phyloP scores from a whole-genome alignment of 2,113 vertebrate species.

The Barbus barbus region DNA sequence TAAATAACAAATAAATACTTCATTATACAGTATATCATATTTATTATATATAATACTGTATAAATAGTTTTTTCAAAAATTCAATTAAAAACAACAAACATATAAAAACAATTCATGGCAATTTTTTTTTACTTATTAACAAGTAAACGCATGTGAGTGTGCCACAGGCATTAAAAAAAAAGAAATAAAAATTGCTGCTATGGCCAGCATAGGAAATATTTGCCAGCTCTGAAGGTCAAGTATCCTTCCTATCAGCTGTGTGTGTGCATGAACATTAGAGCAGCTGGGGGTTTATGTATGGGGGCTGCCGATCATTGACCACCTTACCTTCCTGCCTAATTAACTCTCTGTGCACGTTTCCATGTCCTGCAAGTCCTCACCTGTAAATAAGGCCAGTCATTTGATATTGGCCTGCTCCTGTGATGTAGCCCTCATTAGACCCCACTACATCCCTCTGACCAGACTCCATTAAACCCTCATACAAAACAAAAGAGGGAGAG shows the following conservation, averaged over 20 bases:
- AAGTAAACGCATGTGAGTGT: slow-evolving; percentile 5
- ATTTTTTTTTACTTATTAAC: background rate
- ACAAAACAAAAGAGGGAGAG: slow-evolving; percentile 55
- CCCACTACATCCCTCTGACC: slow-evolving; percentile 65
- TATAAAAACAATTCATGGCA: too few species aligned
- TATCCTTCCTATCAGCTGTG: slow-evolving; percentile 68
- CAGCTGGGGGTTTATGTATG: slow-evolving; percentile 62
- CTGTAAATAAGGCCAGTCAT: slow-evolving; percentile 74
- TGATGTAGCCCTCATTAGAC: slow-evolving; percentile 72
- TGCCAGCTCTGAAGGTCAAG: slow-evolving; percentile 75
- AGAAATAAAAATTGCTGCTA: slow-evolving; percentile 42
- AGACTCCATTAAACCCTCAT: slow-evolving; percentile 52
- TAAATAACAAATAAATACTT: background rate
- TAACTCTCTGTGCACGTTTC: slow-evolving; percentile 70
- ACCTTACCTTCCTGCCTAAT: slow-evolving; percentile 72
- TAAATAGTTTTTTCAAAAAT: background rate
- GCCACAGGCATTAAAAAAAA: background rate
- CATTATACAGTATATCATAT: background rate
- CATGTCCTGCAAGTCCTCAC: slow-evolving; percentile 66
- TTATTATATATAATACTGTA: background rate
- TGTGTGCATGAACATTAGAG: slow-evolving; percentile 31
- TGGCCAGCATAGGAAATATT: slow-evolving; percentile 66
- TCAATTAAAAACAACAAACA: too few species aligned
- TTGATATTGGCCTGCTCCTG: slow-evolving; percentile 66
- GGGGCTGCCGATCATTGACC: slow-evolving; percentile 73